Conservation (phyloP, 1,140 invertebrate species). For the Limonius californicus region DNA sequence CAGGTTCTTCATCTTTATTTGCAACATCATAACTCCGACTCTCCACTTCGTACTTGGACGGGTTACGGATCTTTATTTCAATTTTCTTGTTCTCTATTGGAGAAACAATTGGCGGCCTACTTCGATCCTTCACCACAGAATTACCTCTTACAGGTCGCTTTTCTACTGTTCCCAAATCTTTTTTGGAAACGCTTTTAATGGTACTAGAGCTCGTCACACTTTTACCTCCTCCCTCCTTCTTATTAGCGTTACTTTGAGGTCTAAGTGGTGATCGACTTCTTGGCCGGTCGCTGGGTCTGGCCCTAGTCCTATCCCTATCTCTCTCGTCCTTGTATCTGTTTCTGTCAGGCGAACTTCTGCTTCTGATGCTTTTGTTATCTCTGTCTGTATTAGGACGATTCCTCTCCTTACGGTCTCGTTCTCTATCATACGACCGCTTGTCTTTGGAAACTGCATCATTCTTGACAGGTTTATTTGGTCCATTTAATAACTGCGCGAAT, state of each 20-base stretch:
- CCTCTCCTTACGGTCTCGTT: background rate
- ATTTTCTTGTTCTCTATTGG: conserved; percentile 30
- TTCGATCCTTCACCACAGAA: background rate
- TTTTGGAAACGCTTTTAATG: no score
- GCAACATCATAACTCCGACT: conserved; percentile 17
- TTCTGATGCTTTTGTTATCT: background rate
- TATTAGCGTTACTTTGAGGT: conserved; percentile 13
- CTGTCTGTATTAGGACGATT: background rate
- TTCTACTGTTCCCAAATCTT: no score
- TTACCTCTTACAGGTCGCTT: background rate
- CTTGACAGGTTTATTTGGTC: background rate
- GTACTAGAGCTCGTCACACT: no score
- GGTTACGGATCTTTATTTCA: conserved; percentile 44
- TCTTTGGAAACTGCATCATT: background rate
- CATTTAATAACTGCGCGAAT: conserved; percentile 31
- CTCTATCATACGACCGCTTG: background rate
- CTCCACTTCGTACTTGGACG: conserved; percentile 37
- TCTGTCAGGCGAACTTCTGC: no score
- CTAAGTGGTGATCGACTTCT: conserved; percentile 25
- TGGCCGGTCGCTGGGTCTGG: conserved; percentile 1
- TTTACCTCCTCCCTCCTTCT: no score
- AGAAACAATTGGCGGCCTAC: background rate
- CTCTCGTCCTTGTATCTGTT: no score
- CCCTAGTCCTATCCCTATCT: no score
- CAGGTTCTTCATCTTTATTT: conserved; percentile 6